Percentiles rank a stretch among this genome's conserved stretches.
These are phyloP conservation scores for Trichomalopsis sarcophagae DNA, from an alignment of 1,140 invertebrate species.

Conservation along the genomic window DNA sequence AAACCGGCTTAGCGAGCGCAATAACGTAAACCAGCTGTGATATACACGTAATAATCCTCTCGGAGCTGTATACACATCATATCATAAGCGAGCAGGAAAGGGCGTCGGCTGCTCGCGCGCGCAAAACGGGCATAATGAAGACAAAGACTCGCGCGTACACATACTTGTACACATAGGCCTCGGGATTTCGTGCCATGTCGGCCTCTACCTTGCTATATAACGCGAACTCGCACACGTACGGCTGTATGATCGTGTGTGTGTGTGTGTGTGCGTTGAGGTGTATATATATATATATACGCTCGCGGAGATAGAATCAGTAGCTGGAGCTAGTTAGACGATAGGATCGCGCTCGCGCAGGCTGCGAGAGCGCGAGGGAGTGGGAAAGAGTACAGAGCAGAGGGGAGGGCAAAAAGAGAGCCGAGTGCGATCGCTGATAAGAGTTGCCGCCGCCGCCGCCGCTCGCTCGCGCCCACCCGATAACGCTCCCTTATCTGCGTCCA, in stretches of 20 bases:
- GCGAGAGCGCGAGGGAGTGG: slow-evolving; percentile 67
- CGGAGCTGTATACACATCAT: too few species aligned
- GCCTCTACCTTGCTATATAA: not conserved
- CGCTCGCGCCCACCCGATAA: slow-evolving; percentile 63
- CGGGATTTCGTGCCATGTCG: not conserved
- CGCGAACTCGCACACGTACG: not conserved
- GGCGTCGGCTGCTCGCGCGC: not conserved
- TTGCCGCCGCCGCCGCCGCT: slow-evolving; percentile 63
- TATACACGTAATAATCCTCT: too few species aligned
- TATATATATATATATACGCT: not conserved
- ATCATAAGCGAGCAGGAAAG: not conserved
- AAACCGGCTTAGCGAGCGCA: too few species aligned
- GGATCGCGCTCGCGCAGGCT: slow-evolving; percentile 67
- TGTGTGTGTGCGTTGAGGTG: not conserved
- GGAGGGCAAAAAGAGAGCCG: slow-evolving; percentile 50
- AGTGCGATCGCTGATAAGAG: slow-evolving; percentile 72
- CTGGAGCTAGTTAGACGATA: slow-evolving; percentile 76
- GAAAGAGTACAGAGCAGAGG: slow-evolving; percentile 49
- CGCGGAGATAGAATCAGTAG: slow-evolving; percentile 73
- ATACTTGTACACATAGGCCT: not conserved
- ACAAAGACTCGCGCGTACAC: slow-evolving; percentile 28
- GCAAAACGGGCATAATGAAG: slow-evolving; percentile 38
- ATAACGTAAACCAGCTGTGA: too few species aligned
- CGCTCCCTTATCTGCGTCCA: slow-evolving; percentile 74
- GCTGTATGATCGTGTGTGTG: not conserved